Evolutionary conservation across 2,797 vertebrate genomes (phyloP), one percentile per base, ranked within the genome.

Genomic region (Rhinatrema bivittatum): DNA sequence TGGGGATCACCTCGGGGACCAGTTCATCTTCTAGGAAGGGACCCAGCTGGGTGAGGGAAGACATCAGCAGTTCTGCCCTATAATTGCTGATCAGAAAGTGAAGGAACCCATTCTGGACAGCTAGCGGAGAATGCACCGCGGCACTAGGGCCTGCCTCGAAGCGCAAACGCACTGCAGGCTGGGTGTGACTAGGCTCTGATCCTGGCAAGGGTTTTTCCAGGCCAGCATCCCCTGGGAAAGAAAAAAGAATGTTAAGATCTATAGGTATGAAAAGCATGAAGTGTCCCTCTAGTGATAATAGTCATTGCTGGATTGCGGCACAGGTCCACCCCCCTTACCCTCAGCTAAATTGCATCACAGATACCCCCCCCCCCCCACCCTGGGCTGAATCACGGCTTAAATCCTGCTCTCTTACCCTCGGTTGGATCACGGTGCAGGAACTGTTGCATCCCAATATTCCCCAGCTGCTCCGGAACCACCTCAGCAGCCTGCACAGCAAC

Each of bases 11-110:
- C 7, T 86, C 90, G 0, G 83, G 81, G 14, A 84, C 72, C 44
- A 91, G 70, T 50, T 99, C 95, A 20, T 99, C 95, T 56, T 98
- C 94, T 3, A 98, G 80, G 46, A 98, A 99, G 21, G 93, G 90
- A 1, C 88, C 93, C 4, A 98, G 79, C 45, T 78, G 84, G 23
- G 82, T 67, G 14, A 96, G 70, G 7, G 83, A 90, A 22, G 94
- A 96, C 12, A 79, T 74, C 36, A 90, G 56, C 40, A 99, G 39
- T 60, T 96, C 86, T 0, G 81, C 76, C 23, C 60, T 58, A 60
- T 78, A 87, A 50, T 80, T 79, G 10, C 34, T 75, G 29, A 98
- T 50, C 39, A 81, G 66, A 46, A 94, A 16, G 5, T 77, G 84
- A 22, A 96, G 53, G 61, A 88, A 90, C 25, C 94, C 91, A 17